Base-by-base conservation (phyloP, 1,140 invertebrate genomes). In the Bathynomus jamesi region DNA sequence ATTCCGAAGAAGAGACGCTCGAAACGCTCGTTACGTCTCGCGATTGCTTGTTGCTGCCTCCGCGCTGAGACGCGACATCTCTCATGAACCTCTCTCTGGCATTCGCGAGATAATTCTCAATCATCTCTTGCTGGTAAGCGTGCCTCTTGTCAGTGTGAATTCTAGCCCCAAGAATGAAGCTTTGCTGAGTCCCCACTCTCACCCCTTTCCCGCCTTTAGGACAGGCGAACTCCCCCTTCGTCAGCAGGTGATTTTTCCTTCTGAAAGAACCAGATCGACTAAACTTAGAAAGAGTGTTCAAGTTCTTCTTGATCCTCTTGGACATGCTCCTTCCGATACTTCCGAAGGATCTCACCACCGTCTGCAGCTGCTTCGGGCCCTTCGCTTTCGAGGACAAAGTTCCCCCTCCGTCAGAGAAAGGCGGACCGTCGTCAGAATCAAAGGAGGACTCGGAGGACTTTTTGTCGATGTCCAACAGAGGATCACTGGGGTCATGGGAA, bases 81-180 rank as follows among this genome's bases (percentile, higher is more conserved):
- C 83, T 81, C 40, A 86, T 80, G 81, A 87, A 93, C 78, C 88
- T 86, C 78, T 87, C 85, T 66, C 87, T 85, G 30, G 92, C 91
- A 76, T 89, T 89, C 72, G 89, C 86, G 31, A 95, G 82, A 81
- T 95, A 95, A 82, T 94, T 94, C 69, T 89, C 87, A 28, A 94
- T 86, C 90, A 95, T 92, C 74, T 90, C 86, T 77, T 92, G 89
- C 63, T 91, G 91, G 70, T 89, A 90, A 3, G 89, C 86, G 74
- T 90, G 89, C 28, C 87, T 82, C 62, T 88, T 89, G 21, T 85
- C 82, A 4, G 87, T 88, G 80, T 89, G 84, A 17, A 95, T 83
- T 71, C 82, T 83, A 10, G 89, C 88, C 78, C 88, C 87, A 64
- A 89, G 81, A 46, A 90, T 82, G 61, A 79, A 79, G 65, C 79